Conservation (phyloP, 2,113 vertebrate genomes). For the Malurus cyaneus region DNA sequence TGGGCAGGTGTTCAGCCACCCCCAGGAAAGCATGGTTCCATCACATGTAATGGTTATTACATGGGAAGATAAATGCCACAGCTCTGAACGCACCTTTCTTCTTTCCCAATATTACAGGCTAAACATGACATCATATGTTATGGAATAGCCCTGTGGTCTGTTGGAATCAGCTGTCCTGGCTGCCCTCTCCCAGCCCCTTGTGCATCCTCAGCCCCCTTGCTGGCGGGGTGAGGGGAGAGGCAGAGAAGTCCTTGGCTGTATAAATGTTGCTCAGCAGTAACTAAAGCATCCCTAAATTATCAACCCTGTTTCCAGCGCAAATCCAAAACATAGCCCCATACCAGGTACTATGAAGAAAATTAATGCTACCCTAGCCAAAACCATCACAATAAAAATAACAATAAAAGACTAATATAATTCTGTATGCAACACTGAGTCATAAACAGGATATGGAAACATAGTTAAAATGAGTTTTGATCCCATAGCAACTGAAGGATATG, state of each 20-base stretch:
- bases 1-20: not conserved
- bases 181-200: not conserved
- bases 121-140: not conserved
- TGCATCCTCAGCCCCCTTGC: not conserved
- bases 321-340: not conserved
- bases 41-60: not conserved
- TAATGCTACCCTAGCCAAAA: not conserved
- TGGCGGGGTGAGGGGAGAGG: not conserved
- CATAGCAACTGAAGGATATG: not conserved
- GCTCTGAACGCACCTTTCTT: accelerated
- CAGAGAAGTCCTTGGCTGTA: not conserved
- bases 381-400: not conserved
- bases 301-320: not conserved
- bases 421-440: not conserved
- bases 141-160: not conserved
- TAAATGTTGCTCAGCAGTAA: not conserved
- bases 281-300: not conserved
- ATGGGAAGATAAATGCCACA: not conserved
- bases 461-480: not conserved
- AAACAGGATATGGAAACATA: not conserved
- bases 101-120: not conserved
- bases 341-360: not conserved
- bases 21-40: accelerated
- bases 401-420: not conserved
- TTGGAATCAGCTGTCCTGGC: not conserved